These are phyloP conservation scores for Acanthosepion lycidas DNA, from an alignment of 2,888 invertebrate species.

Conservation along the genomic window DNA sequence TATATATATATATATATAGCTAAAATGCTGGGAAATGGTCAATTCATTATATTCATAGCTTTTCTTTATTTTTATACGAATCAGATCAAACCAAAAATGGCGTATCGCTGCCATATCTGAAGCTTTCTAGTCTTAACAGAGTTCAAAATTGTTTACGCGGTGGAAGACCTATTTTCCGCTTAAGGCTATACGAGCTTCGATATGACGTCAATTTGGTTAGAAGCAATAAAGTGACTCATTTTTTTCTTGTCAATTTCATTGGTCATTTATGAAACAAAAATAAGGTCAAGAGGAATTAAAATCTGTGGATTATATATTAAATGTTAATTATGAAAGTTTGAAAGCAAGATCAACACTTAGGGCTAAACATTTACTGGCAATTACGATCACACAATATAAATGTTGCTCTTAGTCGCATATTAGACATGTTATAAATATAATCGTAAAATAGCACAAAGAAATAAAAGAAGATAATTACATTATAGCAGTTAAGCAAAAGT, in stretches of 20 bases:
- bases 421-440: not conserved
- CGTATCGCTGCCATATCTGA: too few relatives aligned
- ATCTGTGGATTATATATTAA: not conserved
- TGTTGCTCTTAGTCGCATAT: not conserved
- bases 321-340: not conserved
- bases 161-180: too few relatives aligned
- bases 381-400: not conserved
- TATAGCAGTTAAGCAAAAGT: too few relatives aligned
- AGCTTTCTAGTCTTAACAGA: too few relatives aligned
- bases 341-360: not conserved
- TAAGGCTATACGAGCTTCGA: not conserved
- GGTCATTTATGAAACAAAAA: not conserved
- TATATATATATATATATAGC: too few relatives aligned
- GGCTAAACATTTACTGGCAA: not conserved
- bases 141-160: too few relatives aligned
- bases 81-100: too few relatives aligned
- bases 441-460: not conserved
- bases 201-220: not conserved
- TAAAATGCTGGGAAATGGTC: too few relatives aligned
- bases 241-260: not conserved
- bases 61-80: too few relatives aligned
- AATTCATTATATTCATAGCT: too few relatives aligned
- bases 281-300: not conserved
- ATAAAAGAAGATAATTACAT: too few relatives aligned
- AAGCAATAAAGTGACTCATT: not conserved